Evolutionary conservation across 2,888 invertebrate genomes (phyloP), one percentile per base, ranked within the genome.

Genomic region (Rugalucina vietnamica): DNA sequence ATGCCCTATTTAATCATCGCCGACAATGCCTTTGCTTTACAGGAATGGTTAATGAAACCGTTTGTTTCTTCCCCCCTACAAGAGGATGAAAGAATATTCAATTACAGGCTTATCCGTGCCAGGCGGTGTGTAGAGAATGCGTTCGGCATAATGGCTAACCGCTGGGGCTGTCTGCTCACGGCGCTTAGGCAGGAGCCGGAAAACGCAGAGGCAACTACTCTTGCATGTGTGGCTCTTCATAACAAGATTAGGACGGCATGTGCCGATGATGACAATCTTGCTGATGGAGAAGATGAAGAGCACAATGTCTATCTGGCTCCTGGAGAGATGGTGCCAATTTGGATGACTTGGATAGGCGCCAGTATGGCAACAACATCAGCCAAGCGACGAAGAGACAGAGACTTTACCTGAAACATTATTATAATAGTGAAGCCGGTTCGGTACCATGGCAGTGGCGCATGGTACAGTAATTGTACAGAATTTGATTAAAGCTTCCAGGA

Each of bases 21-120:
- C 34, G 88, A 89, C 36, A 83, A 89, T 54, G 83, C 82, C 14
- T 89, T 88, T 80, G 69, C 54, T 24, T 76, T 85, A 76, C 39
- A 50, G 24, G 81, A 73, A 49, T 83, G 70, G 70, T 49, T 89
- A 36, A 86, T 90, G 83, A 89, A 86, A 34, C 89, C 84, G 0
- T 90, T 84, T 73, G 72, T 75, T 1, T 50, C 71, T 36, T 34
- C 76, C 18, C 36, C 75, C 39, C 74, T 85, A 18, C 72, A 50
- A 73, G 57, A 85, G 14, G 57, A 74, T 24, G 69, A 78, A 72
- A 29, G 36, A 24, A 76, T 82, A 27, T 82, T 69, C 49, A 86
- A 86, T 57, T 83, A 83, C 54, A 49, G 86, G 36, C 54, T 86
- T 12, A 79, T 76, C 8, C 77, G 76, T 27, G 77, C 71, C 24